Percentiles rank a stretch among this genome's conserved stretches.
Conservation (phyloP, 2,113 vertebrate species). For the Daubentonia madagascariensis region DNA sequence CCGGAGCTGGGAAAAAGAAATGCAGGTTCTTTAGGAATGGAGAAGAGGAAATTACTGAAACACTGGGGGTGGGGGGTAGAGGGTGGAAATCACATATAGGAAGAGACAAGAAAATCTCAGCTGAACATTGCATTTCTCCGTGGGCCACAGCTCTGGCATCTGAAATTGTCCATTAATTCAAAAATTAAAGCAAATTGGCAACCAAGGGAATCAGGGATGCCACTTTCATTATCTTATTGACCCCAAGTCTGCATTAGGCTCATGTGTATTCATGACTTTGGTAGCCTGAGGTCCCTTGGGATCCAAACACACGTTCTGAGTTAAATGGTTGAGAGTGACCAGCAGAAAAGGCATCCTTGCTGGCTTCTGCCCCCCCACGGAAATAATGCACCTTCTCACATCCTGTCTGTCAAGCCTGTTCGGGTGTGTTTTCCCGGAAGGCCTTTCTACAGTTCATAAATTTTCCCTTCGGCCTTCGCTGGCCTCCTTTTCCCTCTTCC, state of each 20-base stretch:
- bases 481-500: not conserved
- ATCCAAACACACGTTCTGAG: not conserved
- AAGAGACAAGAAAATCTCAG: not conserved
- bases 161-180: not conserved
- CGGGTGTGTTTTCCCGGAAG: not conserved
- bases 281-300: not conserved
- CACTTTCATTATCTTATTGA: not conserved
- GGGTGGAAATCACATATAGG: not conserved
- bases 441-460: not conserved
- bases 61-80: not conserved
- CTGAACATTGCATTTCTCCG: not conserved
- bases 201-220: not conserved
- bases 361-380: not conserved
- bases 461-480: not conserved
- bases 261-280: not conserved
- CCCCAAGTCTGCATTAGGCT: not conserved
- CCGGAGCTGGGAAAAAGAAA: conserved; percentile 53
- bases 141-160: not conserved
- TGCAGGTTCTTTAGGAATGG: conserved; percentile 28
- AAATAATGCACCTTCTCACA: not conserved
- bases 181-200: not conserved
- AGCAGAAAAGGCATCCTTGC: not conserved
- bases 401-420: not conserved
- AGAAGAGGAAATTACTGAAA: conserved; percentile 15
- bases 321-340: not conserved